A percentile compares a stretch with the other conserved stretches of the same genome.
Conservation (phyloP, 2,113 vertebrate genomes). For the Cryptotis parvus region DNA sequence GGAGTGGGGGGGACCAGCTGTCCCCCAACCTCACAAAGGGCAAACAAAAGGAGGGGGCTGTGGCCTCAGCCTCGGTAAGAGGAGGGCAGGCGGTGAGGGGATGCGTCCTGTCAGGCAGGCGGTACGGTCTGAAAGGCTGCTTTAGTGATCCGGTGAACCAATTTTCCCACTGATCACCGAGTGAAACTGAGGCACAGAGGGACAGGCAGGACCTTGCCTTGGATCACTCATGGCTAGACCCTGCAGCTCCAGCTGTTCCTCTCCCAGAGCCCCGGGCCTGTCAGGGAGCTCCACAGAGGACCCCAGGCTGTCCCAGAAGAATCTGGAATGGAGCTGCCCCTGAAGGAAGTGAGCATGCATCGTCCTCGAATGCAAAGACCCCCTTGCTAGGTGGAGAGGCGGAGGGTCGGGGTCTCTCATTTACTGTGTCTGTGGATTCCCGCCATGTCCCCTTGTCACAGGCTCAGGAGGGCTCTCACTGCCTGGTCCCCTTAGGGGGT, state of each 20-base stretch:
- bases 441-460: background rate
- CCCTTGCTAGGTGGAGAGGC: background rate
- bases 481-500: no score
- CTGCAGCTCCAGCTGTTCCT: background rate
- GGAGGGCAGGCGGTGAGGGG: constrained; percentile 3
- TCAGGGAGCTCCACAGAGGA: background rate
- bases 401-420: background rate
- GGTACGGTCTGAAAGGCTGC: background rate
- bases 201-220: background rate
- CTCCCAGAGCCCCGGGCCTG: background rate
- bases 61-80: constrained; percentile 32
- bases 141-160: background rate
- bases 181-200: constrained; percentile 51
- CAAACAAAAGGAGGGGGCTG: constrained; percentile 42
- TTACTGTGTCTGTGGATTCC: no score
- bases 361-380: background rate
- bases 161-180: background rate
- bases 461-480: background rate
- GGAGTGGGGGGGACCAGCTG: constrained; percentile 70
- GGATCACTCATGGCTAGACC: background rate
- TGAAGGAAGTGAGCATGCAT: background rate
- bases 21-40: constrained; percentile 72
- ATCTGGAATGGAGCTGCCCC: background rate
- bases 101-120: background rate
- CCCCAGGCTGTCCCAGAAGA: background rate